These are phyloP conservation scores for Allochrocebus solatus DNA, from an alignment of 2,797 vertebrate species.

Conservation along the genomic window DNA sequence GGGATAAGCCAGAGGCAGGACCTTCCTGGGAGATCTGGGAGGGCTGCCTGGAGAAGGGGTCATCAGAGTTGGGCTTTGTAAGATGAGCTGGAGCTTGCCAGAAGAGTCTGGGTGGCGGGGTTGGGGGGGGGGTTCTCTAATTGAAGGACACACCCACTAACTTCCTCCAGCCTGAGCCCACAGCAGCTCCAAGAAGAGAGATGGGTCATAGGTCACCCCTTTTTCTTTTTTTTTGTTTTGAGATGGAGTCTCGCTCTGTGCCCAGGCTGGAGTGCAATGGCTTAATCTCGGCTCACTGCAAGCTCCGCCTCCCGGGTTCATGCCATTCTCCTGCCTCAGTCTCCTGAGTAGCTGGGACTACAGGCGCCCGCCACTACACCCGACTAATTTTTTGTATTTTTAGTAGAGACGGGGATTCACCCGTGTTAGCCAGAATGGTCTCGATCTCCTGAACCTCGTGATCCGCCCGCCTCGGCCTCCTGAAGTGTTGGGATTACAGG, in stretches of 20 bases:
- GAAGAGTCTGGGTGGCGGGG: not conserved
- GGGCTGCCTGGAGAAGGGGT: not conserved
- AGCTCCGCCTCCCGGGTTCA: no score
- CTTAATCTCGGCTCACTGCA: no score
- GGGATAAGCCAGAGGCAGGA: not conserved
- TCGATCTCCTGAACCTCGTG: fast-evolving
- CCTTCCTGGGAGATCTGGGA: not conserved
- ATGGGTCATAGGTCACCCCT: not conserved
- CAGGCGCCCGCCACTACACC: no score
- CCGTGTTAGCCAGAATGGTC: fast-evolving
- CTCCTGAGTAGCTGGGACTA: no score
- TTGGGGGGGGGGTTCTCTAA: not conserved
- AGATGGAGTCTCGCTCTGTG: no score
- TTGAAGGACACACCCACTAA: not conserved
- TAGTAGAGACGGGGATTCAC: no score
- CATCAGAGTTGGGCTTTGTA: not conserved
- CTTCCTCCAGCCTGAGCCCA: not conserved
- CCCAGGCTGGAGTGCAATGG: no score
- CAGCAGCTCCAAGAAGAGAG: not conserved
- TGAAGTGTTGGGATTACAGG: no score
- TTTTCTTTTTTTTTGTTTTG: no score
- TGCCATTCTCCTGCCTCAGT: no score
- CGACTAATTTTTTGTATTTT: no score
- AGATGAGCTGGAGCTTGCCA: not conserved
- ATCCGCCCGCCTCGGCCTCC: no score